Evolutionary conservation across 2,113 vertebrate genomes (phyloP), one percentile per base, ranked within the genome.

Genomic region (Tragelaphus imberbis): DNA sequence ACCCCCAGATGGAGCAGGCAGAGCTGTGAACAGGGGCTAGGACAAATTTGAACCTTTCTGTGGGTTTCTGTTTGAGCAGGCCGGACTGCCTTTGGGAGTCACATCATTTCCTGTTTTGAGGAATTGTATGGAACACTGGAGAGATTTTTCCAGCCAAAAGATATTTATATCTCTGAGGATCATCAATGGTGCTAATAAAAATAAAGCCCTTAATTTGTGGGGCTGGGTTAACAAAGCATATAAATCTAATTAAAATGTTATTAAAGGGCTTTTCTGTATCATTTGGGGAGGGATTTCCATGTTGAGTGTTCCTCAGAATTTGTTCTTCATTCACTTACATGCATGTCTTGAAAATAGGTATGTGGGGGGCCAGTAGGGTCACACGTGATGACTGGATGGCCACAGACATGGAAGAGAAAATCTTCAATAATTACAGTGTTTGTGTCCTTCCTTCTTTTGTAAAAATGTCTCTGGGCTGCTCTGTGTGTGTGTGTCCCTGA

Each of bases 341-440:
- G 0, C 80, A 85, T 97, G 81, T 88, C 92, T 98, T 97, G 93
- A 91, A 98, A 97, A 96, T 81, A 79, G 47, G 85, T 79, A 61
- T 92, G 80, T 86, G 28, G 16, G 79, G 79, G 81, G 25, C 61
- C 84, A 88, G 94, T 91, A 47, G 96, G 91, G 28, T 61, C 36
- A 33, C 33, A 44, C 28, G 19, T 25, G 89, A 86, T 75, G 95
- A 88, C 65, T 81, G 36, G 63, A 59, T 56, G 82, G 40, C 49
- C 77, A 77, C 58, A 80, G 0, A 81, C 51, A 58, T 2, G 7
- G 88, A 84, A n/a, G 36, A 59, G 71, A n/a, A 53, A 96, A 94
- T 55, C n/a, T 47, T 84, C 6, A 3, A 2, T 59, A 58, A 94
- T 98, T 88, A 68, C 2, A 5, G 33, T 95, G 75, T 96, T 97